Evolutionary conservation across 64 coral and sea anemone species (phyloP), one percentile per base, ranked within the genome.

Genomic region (Montipora foliosa): DNA sequence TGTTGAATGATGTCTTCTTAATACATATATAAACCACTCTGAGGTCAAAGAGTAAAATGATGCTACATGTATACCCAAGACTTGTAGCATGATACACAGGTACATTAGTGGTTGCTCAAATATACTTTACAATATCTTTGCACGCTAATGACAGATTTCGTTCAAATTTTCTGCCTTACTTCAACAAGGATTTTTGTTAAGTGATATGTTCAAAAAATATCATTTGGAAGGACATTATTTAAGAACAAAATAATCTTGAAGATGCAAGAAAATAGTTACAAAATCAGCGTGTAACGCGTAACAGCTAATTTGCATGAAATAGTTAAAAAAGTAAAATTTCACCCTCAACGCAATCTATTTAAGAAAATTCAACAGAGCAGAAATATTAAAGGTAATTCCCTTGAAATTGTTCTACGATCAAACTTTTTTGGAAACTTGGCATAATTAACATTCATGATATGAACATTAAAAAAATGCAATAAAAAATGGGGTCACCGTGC

Each of bases 241-340:
- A 59, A 37, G 14, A 47, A 37, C 37, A 37, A 71, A 74, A 55
- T 47, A 83, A 53, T 83, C 3, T 44, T 55, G 51, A 92, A 75
- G 66, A 72, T 60, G 79, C 37, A 1, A 70, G 19, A 51, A 69
- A 92, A 83, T 83, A n/a, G 15, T 51, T 62, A 70, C 53, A 49
- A 79, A 89, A 73, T 91, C 45, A 19, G 64, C 62, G 16, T 92
- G 79, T 92, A 92, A 92, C 21, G 79, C 49, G 79, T 76, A 91
- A 75, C 90, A 91, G 67, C 69, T 37, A 37, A 37, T 83, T 91
- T 91, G 78, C 79, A 76, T 92, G 59, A 61, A 50, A 57, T 19
- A 17, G 16, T 50, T 5, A 83, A 92, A 47, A 91, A 83, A 46
- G 19, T 75, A 91, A 91, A 55, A 71, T 91, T 82, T 81, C 46